A percentile compares a stretch with the other conserved stretches of the same genome.
These are phyloP conservation scores for Acanthaster planci DNA, from an alignment of 35 echinoderm and acorn worm species.

Conservation along the genomic window DNA sequence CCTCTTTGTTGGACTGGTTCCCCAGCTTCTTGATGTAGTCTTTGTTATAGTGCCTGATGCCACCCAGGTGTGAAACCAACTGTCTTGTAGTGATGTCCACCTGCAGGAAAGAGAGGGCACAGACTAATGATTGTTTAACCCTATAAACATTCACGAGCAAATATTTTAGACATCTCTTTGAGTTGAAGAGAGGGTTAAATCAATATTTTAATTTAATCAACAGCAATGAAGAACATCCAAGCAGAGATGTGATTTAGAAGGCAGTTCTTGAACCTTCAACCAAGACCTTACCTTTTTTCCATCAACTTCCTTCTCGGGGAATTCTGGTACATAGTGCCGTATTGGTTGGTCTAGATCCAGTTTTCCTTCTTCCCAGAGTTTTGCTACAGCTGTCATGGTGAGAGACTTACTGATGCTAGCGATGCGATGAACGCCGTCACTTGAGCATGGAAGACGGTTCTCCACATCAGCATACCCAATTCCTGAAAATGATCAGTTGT, in stretches of 20 bases:
- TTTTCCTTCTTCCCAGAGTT: conserved; percentile 82
- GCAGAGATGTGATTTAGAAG: no score
- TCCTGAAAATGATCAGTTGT: no score
- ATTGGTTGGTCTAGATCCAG: conserved; percentile 87
- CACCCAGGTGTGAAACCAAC: conserved; percentile 82
- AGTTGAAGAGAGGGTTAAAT: no score
- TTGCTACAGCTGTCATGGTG: conserved; percentile 78
- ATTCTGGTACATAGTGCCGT: conserved; percentile 77
- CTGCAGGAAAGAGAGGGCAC: conserved; percentile 43
- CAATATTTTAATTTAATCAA: no score
- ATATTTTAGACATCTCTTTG: no score
- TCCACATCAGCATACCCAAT: conserved; percentile 91
- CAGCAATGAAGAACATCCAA: no score
- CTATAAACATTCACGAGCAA: no score
- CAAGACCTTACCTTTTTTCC: conserved; percentile 78
- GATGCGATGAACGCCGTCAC: conserved; percentile 61
- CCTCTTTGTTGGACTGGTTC: conserved; percentile 4
- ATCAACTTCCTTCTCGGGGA: conserved; percentile 82
- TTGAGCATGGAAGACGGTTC: conserved; percentile 68
- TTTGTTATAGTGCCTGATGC: conserved; percentile 93
- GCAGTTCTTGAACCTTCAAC: background rate
- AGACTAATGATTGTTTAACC: no score
- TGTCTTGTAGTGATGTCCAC: conserved; percentile 91
- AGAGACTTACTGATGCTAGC: conserved; percentile 95
- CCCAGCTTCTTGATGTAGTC: conserved; percentile 56